Conservation (phyloP, 2,888 invertebrate genomes). For the Perithous albicinctus region DNA sequence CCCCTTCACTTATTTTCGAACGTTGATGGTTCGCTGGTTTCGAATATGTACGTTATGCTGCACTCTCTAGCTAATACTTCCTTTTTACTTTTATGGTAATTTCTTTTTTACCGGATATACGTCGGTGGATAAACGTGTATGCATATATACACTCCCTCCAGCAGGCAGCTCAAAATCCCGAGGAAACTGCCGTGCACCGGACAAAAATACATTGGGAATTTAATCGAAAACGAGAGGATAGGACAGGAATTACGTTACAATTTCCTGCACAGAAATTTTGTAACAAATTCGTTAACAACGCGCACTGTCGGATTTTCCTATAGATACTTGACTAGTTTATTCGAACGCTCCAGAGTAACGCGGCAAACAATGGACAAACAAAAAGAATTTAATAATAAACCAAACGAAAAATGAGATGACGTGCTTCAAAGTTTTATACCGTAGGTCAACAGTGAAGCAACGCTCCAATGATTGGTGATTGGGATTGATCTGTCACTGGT, state of each 20-base stretch:
- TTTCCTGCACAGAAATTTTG: constrained; percentile 53
- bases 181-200: neutral
- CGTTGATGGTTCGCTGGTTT: constrained; percentile 27
- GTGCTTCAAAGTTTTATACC: neutral
- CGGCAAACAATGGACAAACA: neutral
- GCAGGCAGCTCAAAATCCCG: neutral
- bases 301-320: constrained; percentile 9
- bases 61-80: constrained; percentile 3
- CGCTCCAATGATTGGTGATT: neutral
- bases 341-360: neutral
- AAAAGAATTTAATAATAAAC: neutral
- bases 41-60: neutral
- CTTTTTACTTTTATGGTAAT: constrained; percentile 24
- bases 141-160: neutral
- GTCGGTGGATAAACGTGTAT: neutral
- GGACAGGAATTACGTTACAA: constrained; percentile 40
- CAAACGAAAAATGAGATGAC: neutral
- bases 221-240: constrained; percentile 36
- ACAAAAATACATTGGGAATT: constrained; percentile 31
- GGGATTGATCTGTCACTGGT: neutral
- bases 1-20: constrained; percentile 43
- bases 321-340: constrained; percentile 2
- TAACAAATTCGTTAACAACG: constrained; percentile 39
- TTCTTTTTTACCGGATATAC: constrained; percentile 13
- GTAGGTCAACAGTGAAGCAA: neutral